Evolutionary conservation across 2,888 invertebrate species (phyloP), one percentile per base, ranked within the genome.

Genomic region (Drosophila mulleri): DNA sequence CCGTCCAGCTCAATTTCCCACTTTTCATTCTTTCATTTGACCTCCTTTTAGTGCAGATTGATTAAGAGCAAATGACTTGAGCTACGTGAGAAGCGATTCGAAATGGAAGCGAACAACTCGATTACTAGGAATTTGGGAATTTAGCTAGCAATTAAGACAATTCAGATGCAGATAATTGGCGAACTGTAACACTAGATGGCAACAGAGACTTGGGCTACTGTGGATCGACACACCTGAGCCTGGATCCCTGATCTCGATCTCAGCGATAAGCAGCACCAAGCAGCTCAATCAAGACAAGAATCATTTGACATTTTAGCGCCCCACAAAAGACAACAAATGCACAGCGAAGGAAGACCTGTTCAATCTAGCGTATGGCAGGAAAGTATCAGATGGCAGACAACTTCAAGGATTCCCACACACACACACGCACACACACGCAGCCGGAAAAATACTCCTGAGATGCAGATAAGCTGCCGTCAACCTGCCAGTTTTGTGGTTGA

Each of bases 271-370:
- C 16, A 62, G 62, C 47, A 11, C 3, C 29, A n/a, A 50, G 50
- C 52, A 54, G 47, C 59, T 84, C 81, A 83, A 85, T 86, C 87
- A 80, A 77, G 76, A 85, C 74, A 83, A 71, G 64, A 65, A 82
- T 77, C 77, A 79, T 64, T 82, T 82, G 80, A 75, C 85, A 85
- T 82, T 80, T 75, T 70, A 73, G 73, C 77, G 80, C 75, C 82
- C 78, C 64, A 48, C 59, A 65, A 59, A 47, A 41, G 53, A 53
- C 35, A 47, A 16, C 14, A 67, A 80, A 76, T 63, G 63, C 60
- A 52, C 74, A 74, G 56, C 67, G 47, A 60, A 56, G 72, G 50
- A 60, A 56, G 72, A 79, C 82, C 81, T 83, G 78, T 64, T 78
- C 60, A 67, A 64, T 72, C 66, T 66, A 72, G 56, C 66, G 58